phyloP scores from a whole-genome alignment of 1,140 invertebrate genomes.

The Sogatella furcifera region DNA sequence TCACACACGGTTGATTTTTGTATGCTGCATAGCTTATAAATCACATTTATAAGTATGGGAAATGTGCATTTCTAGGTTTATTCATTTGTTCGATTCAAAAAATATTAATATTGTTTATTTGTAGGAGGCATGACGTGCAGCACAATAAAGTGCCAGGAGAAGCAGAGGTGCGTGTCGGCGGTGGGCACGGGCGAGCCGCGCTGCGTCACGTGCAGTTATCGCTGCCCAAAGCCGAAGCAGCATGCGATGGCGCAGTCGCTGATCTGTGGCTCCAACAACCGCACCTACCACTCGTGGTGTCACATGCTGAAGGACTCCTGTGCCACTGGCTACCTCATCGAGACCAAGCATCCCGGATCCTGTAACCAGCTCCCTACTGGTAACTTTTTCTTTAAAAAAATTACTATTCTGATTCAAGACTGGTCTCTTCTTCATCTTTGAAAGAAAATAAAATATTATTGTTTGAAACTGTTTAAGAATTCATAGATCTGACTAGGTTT shows the following conservation, averaged over 20 bases:
- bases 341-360: slow-evolving; percentile 58
- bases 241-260: slow-evolving; percentile 33
- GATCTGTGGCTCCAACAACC: slow-evolving; percentile 72
- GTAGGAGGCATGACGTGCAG: slow-evolving; percentile 63
- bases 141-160: slow-evolving; percentile 56
- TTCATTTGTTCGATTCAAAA: no score
- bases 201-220: slow-evolving; percentile 61
- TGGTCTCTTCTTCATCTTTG: no score
- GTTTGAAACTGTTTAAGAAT: no score
- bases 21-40: no score
- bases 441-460: no score
- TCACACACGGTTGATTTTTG: no score
- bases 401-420: no score
- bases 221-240: slow-evolving; percentile 38
- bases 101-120: slow-evolving; percentile 30
- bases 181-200: slow-evolving; percentile 54
- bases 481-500: no score
- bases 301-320: slow-evolving; percentile 77
- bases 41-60: no score
- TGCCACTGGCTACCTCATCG: slow-evolving; percentile 62
- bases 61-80: no score
- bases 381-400: no score
- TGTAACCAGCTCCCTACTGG: slow-evolving; percentile 33
- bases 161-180: slow-evolving; percentile 66
- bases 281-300: slow-evolving; percentile 78